Base-by-base conservation (phyloP, 2,113 vertebrate genomes). In the Silurus meridionalis region DNA sequence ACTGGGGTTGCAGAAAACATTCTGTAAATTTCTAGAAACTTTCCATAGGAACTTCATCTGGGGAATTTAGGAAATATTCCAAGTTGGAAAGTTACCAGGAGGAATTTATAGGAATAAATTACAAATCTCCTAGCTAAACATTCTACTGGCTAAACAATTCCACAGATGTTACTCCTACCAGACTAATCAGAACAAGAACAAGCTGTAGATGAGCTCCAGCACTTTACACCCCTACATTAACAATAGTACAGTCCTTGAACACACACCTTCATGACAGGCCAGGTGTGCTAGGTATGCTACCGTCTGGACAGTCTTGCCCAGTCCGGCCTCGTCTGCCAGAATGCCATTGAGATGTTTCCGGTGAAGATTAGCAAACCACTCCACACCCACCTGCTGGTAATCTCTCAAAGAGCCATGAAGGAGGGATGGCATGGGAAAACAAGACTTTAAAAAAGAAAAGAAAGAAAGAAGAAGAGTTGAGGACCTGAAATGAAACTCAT, bases 281-380 rank as follows among this genome's bases (percentile, higher is more conserved):
- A 97, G 91, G 60, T 97, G 96, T 4, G 97, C 96, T 93, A 97
- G 95, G 90, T 97, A 97, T n/a, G 96, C 97, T 19, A 97, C 97
- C 3, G 96, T 97, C 91, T 98, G 97, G 15, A 98, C 95, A 0
- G 97, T 98, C 92, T 98, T 98, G 83, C 97, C 97, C 82, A 96
- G 93, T 48, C 97, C 96, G 0, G 96, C 95, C 89, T 98, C 97
- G 85, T 98, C 97, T 25, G 97, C 97, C 78, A 98, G 90, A 89
- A 98, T 97, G 71, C 96, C 97, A 25, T 98, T 98, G 74, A 98
- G 96, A 86, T 96, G 95, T 89, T 96, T 97, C 90, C 95, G 96
- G 91, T 97, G 93, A 13, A 97, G 95, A 74, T 94, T 97, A 75
- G 94, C 94, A 82, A 98, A 88, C 97, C 97, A 98, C 84, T 98